Evolutionary conservation across 2,113 vertebrate species (phyloP), one percentile per base, ranked within the genome.

Genomic region (Leptobrachium leishanense): DNA sequence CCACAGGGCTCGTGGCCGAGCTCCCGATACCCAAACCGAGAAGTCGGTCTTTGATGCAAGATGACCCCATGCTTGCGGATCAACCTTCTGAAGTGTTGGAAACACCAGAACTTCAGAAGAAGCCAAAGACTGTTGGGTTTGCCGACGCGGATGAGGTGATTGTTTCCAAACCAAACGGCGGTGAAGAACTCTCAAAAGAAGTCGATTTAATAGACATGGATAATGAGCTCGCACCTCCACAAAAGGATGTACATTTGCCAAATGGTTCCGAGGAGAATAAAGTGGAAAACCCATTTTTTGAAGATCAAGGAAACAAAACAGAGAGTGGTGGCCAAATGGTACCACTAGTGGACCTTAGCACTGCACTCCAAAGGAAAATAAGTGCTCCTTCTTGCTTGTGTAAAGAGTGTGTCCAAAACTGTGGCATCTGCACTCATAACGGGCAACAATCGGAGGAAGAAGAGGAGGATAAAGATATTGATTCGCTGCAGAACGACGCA

Each of bases 51-150:
- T 31, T 31, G 20, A 31, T 31, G 20, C 12, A 20, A 50, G 6
- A 46, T n/a, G 43, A 50, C 7, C 20, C 20, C 20, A n/a, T 46
- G 46, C 46, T 50, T 50, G 4, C 4, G 43, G 10, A 3, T n/a
- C 10, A 69, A 44, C 4, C 15, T 46, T 0, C 2, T 20, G 55
- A 12, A 59, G 11, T 12, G 13, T 7, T 3, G 12, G n/a, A 46
- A n/a, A 46, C 43, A 3, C 13, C 15, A 15, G n/a, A n/a, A 2
- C 31, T 43, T 6, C 12, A 15, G 15, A 70, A 70, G 68, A 70
- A 68, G 15, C 9, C 15, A 70, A 70, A 70, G 20, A 70, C 40
- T 20, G 68, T 46, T 46, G 68, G 68, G 43, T 69, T 69, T 50
- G 44, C 15, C 50, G 68, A 69, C 11, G 68, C 20, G 9, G 2